These are phyloP conservation scores for Otolemur crassicaudatus DNA, from an alignment of 2,797 vertebrate genomes.

Conservation along the genomic window DNA sequence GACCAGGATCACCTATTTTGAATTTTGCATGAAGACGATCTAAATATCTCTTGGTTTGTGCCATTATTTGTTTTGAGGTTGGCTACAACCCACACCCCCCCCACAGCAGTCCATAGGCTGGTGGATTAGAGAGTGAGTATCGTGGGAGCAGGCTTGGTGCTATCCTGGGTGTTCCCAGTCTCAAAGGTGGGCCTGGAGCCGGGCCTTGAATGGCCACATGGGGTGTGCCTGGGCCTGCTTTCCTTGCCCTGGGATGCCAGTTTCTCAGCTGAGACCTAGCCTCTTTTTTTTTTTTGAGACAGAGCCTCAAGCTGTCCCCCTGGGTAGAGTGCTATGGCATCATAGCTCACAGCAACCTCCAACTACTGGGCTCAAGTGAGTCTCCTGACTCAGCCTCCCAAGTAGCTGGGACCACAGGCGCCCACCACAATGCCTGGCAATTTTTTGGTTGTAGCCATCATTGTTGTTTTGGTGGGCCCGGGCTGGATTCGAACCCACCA, in stretches of 20 bases:
- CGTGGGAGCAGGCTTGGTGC: background rate
- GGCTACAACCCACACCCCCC: background rate
- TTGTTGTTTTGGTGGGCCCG: too few species aligned
- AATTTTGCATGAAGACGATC: slow-evolving; percentile 7
- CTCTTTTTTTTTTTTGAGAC: too few species aligned
- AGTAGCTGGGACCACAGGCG: too few species aligned
- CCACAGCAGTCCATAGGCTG: background rate
- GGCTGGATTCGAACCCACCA: too few species aligned
- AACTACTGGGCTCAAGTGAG: too few species aligned
- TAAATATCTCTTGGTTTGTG: background rate
- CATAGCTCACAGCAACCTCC: too few species aligned
- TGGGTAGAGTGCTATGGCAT: too few species aligned
- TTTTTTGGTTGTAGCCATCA: too few species aligned
- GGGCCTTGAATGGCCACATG: background rate
- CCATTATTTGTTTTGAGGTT: background rate
- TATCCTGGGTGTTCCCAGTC: background rate
- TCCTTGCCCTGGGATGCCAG: background rate
- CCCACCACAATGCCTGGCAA: too few species aligned
- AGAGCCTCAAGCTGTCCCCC: too few species aligned
- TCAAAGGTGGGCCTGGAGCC: background rate
- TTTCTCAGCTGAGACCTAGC: background rate
- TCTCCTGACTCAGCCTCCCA: too few species aligned
- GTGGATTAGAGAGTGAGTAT: background rate
- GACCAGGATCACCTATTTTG: background rate
- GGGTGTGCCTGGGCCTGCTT: background rate